Conservation (phyloP, 2,797 vertebrate genomes). For the Champsocephalus gunnari region DNA sequence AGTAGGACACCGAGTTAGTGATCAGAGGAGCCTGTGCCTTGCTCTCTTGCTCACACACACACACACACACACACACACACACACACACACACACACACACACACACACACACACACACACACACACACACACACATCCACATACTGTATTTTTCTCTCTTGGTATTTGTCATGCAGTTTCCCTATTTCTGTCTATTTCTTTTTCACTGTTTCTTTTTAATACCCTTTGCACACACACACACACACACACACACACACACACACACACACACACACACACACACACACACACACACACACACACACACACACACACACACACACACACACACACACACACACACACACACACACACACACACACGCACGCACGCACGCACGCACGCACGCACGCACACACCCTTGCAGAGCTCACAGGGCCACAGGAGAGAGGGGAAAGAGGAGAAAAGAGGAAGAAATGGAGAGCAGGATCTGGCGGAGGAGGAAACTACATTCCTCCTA, state of each 20-base stretch:
- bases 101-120: background rate
- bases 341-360: background rate
- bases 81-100: background rate
- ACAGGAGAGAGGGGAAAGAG: constrained; percentile 41
- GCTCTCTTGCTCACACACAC: constrained; percentile 21
- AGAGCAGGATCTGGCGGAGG: constrained; percentile 31
- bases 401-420: constrained; percentile 36
- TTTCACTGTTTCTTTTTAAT: constrained; percentile 29
- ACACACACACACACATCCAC: too few relatives aligned
- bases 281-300: background rate
- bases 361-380: too few relatives aligned
- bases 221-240: constrained; percentile 18
- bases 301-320: background rate
- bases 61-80: background rate
- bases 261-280: too few relatives aligned
- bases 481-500: constrained; percentile 61
- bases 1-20: constrained; percentile 72
- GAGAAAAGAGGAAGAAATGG: constrained; percentile 26
- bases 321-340: background rate
- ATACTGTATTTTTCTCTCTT: constrained; percentile 23
- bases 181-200: constrained; percentile 33
- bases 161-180: constrained; percentile 46
- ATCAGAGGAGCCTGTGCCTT: constrained; percentile 60
- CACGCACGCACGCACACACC: background rate
- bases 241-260: background rate